phyloP scores from a whole-genome alignment of 1,140 invertebrate genomes.

The Ceratina calcarata region DNA sequence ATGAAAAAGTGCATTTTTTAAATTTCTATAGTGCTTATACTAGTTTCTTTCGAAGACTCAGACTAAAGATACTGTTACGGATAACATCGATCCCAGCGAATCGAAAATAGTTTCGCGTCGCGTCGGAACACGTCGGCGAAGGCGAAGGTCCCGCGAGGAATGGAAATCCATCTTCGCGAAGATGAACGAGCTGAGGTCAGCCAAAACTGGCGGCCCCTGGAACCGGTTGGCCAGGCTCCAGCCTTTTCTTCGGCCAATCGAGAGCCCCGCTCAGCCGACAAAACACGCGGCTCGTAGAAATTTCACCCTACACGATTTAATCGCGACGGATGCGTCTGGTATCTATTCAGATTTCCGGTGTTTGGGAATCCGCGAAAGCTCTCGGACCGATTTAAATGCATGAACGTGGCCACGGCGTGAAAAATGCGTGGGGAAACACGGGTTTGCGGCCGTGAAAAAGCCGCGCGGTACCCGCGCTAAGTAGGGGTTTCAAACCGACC shows the following conservation, averaged over 20 bases:
- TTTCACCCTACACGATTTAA: neutral
- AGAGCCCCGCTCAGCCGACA: neutral
- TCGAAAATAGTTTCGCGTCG: neutral
- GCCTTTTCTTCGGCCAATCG: neutral
- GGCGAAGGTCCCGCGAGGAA: neutral
- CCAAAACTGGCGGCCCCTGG: neutral
- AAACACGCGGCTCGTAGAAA: constrained; percentile 1
- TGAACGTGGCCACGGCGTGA: too few species aligned
- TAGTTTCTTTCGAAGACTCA: too few species aligned
- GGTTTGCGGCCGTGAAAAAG: too few species aligned
- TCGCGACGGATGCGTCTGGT: neutral
- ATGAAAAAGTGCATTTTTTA: too few species aligned
- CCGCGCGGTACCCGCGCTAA: too few species aligned
- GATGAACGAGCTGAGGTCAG: neutral
- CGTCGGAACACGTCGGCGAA: neutral
- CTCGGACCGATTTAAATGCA: too few species aligned
- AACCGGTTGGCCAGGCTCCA: neutral
- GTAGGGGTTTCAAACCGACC: too few species aligned
- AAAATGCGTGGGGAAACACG: too few species aligned
- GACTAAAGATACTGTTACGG: too few species aligned
- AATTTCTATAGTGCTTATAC: too few species aligned
- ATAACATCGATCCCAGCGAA: neutral
- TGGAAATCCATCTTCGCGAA: neutral
- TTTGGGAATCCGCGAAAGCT: neutral
- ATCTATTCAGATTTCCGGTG: neutral